phyloP scores from a whole-genome alignment of 2,113 vertebrate genomes.

The Tauraco erythrolophus region DNA sequence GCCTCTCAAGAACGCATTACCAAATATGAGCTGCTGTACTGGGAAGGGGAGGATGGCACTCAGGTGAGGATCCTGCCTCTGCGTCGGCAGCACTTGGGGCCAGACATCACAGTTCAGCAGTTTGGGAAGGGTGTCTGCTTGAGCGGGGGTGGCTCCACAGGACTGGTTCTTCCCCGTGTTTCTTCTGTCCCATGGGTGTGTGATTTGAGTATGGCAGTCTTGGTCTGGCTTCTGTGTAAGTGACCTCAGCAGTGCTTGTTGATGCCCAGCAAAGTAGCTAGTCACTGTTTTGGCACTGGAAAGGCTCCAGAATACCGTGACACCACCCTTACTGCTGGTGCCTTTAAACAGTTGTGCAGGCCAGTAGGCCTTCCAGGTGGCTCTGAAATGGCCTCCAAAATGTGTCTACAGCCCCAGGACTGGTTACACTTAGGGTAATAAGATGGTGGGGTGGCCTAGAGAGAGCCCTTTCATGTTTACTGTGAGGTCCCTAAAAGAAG shows the following conservation, averaged over 20 bases:
- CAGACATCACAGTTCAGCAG: neutral
- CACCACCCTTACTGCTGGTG: neutral
- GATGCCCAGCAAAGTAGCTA: neutral
- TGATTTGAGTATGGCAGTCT: neutral
- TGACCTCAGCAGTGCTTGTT: neutral
- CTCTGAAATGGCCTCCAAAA: neutral
- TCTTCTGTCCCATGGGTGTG: neutral
- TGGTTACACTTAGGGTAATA: neutral
- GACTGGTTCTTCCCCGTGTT: neutral
- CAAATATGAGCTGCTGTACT: conserved; percentile 91
- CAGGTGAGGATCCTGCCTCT: conserved; percentile 80
- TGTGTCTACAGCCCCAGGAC: neutral
- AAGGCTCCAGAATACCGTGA: neutral
- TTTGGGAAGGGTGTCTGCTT: neutral
- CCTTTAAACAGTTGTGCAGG: neutral
- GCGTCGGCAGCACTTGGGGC: neutral
- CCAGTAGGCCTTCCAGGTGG: neutral
- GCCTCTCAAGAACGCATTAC: conserved; percentile 89
- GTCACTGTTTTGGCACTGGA: neutral
- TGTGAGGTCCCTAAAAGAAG: neutral
- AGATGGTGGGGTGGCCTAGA: neutral
- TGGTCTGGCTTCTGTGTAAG: neutral
- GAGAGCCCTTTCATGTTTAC: neutral
- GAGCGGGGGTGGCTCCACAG: neutral
- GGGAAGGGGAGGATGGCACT: conserved; percentile 84